phyloP scores from a whole-genome alignment of 1,140 invertebrate species.

The Phthorimaea operculella region DNA sequence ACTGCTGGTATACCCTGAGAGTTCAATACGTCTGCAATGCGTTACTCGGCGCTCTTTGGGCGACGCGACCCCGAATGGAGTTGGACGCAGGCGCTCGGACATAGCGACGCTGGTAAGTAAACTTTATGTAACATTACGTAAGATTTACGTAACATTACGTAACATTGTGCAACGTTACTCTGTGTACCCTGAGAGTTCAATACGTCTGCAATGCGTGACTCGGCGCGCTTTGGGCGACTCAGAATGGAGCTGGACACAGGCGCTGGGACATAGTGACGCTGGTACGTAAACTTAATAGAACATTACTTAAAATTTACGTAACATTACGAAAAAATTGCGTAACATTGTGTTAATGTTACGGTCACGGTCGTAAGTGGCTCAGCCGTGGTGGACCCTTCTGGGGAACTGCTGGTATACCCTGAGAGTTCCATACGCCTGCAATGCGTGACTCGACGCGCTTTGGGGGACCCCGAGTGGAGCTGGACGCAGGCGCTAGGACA shows the following conservation, averaged over 20 bases:
- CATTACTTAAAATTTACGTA: no score
- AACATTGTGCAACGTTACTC: no score
- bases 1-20: slow-evolving; percentile 83
- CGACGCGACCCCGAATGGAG: slow-evolving; percentile 90
- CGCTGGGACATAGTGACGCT: slow-evolving; percentile 78
- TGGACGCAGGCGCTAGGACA: slow-evolving; percentile 84
- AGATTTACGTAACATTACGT: no score
- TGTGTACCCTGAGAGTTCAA: no score
- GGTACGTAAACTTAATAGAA: no score
- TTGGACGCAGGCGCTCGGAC: slow-evolving; percentile 83
- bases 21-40: slow-evolving; percentile 86
- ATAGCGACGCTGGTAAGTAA: slow-evolving; percentile 78
- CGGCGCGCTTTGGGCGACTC: slow-evolving; percentile 77
- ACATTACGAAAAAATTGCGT: no score
- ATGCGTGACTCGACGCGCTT: slow-evolving; percentile 79
- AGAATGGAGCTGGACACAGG: slow-evolving; percentile 90
- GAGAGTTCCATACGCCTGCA: slow-evolving; percentile 86
- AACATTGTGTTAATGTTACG: no score
- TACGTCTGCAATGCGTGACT: no score
- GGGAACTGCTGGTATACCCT: slow-evolving; percentile 82
- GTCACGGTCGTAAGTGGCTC: no score
- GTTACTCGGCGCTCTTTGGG: slow-evolving; percentile 78
- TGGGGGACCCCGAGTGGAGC: slow-evolving; percentile 88
- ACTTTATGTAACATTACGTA: no score
- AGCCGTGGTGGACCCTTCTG: slow-evolving; percentile 80